Evolutionary conservation across 2,797 vertebrate species (phyloP).

Genomic region (Nannoperca obscura): DNA sequence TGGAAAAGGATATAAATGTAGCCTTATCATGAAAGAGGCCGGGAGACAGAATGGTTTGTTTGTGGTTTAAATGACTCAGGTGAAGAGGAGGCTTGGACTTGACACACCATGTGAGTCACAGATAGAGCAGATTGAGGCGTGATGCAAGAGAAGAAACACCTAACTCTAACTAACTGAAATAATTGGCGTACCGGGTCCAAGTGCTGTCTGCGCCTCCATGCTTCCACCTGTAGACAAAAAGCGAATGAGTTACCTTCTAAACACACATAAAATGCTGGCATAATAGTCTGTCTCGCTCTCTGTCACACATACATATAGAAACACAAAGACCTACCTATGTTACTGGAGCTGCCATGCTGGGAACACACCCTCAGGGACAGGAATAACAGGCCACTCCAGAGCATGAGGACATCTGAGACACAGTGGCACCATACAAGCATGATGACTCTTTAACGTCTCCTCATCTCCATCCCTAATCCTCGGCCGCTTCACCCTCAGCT

Average conservation of each 20-base stretch:
- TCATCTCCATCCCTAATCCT: conserved; percentile 74
- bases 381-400: conserved; percentile 86
- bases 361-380: conserved; percentile 85
- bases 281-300: conserved; percentile 23
- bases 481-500: conserved; percentile 48
- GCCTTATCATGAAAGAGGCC: not conserved
- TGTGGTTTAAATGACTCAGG: conserved; percentile 58
- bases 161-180: not conserved
- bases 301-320: conserved; percentile 47
- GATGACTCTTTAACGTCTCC: conserved; percentile 72
- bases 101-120: conserved; percentile 49
- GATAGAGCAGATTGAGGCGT: not conserved
- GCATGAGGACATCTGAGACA: conserved; percentile 75
- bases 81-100: conserved; percentile 21
- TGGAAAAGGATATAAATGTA: not conserved
- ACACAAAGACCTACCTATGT: conserved; percentile 60
- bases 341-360: conserved; percentile 61
- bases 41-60: conserved; percentile 8
- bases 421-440: conserved; percentile 76
- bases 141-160: conserved; percentile 23
- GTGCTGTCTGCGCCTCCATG: not conserved
- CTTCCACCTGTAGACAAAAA: conserved; percentile 27
- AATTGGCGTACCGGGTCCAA: not conserved
- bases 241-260: not conserved
- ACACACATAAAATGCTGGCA: not conserved